Evolutionary conservation across 1,140 invertebrate genomes (phyloP), one percentile per base, ranked within the genome.

Genomic region (Danaus melanippus): DNA sequence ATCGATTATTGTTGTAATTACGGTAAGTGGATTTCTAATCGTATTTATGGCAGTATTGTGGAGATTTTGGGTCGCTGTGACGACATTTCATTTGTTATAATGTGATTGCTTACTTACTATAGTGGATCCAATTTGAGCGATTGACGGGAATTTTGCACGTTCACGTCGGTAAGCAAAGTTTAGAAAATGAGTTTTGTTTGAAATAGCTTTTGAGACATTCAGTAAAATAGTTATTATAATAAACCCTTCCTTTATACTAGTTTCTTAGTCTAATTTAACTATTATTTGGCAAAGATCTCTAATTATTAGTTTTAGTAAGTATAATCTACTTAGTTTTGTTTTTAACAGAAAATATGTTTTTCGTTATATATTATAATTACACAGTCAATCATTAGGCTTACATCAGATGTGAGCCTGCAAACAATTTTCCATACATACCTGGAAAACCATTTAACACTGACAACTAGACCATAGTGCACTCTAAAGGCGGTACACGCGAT

Each of bases 11-110:
- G 64, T 64, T 67, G 74, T 76, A 69, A 81, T 81, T 74, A 76
- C 69, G 53, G 67, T 76, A 68, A 81, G 75, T 75, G 78, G 75
- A 72, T 72, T 72, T 67, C 62, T 72, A 76, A 74, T 75, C 62
- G 62, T 62, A 65, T 78, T 76, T 80, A 72, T 73, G 69, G 55
- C 46, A 56, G 60, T 60, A 71, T 72, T 68, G 62, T 51, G 54
- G 55, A 58, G 64, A 66, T 67, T 70, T 66, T 47, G 54, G 43
- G 56, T 49, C 50, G 51, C 42, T 58, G 57, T 56, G 61, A 56
- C 61, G 56, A 62, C 56, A 55, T 61, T 67, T 47, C 54, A 55
- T 62, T 58, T 62, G 58, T 73, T 66, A 66, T 64, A 62, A 65
- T 64, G 42, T 56, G 53, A 66, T 67, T 67, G 61, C 63, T 61